Base-by-base conservation (phyloP, 1,140 invertebrate species). In the Caligus rogercresseyi region DNA sequence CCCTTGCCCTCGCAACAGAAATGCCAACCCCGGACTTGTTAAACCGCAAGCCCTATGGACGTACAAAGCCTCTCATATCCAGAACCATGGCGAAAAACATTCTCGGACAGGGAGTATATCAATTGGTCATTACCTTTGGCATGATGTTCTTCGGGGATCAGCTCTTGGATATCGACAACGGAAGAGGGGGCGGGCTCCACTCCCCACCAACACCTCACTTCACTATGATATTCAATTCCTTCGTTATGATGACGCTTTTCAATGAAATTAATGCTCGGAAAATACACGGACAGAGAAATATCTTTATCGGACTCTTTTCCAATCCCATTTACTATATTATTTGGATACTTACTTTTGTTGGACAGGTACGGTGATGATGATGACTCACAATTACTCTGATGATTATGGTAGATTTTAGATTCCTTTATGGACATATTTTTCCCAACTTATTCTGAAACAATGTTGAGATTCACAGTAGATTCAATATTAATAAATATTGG, bases 31-130 rank as follows among this genome's bases (percentile, higher is more conserved):
- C 86, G 19, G 91, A 96, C 74, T 80, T 99, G 65, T 78, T 98
- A 63, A 78, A 89, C 65, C 81, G 95, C 67, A 97, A 95, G 75
- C 95, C 95, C 0, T 98, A 98, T 74, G 95, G 95, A 61, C 83
- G 95, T 68, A 98, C 93, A 68, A 97, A 96, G 77, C 89, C 95
- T 54, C 82, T 99, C 64, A 98, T 99, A 74, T 95, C 90, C 26
- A 83, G 89, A 72, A 97, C 92, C 69, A 98, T 98, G 95, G 93
- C 94, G 86, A 98, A 98, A 76, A 98, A 98, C 75, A 98, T 99
- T 74, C 78, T 98, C 65, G 94, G 94, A 57, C 95, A 98, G 76
- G 87, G 89, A 53, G 72, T 98, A 62, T 98, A 98, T 78, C 95
- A 98, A 76, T 81, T 99, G 66, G 80, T 82, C 68, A 84, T 98